Percentiles rank a stretch among this genome's conserved stretches.
Conservation (phyloP, 2,888 invertebrate species). For the Cheilosia scutellata region DNA sequence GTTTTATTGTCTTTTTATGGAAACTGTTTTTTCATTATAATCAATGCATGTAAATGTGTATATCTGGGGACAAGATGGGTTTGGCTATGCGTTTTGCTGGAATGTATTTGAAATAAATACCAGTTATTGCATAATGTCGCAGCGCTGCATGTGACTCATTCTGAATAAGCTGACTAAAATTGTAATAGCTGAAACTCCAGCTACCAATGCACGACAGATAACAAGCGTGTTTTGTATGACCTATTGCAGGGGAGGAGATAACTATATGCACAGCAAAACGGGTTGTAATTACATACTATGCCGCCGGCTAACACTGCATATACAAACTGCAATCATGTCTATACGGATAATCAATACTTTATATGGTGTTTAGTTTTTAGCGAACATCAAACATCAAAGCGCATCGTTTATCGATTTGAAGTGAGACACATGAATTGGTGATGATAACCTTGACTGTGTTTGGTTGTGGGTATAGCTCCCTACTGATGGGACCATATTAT, state of each 20-base stretch:
- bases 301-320: slow-evolving; percentile 3
- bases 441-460: too few relatives aligned
- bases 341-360: background rate
- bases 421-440: too few relatives aligned
- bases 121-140: slow-evolving; percentile 40
- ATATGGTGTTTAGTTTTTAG: slow-evolving; percentile 1
- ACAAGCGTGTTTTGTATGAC: background rate
- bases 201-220: background rate
- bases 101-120: slow-evolving; percentile 32
- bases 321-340: background rate
- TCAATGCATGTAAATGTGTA: background rate
- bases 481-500: too few relatives aligned
- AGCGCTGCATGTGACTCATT: slow-evolving; percentile 1
- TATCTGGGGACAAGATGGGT: too few relatives aligned
- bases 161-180: background rate
- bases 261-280: background rate
- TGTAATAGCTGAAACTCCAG: background rate
- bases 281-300: background rate
- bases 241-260: background rate
- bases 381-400: background rate
- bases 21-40: background rate
- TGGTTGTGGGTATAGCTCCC: too few relatives aligned
- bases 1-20: too few relatives aligned
- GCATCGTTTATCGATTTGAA: too few relatives aligned
- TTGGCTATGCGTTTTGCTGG: slow-evolving; percentile 2